These are phyloP conservation scores for Drosophila simulans DNA, from an alignment of 1,140 invertebrate genomes.

Conservation along the genomic window DNA sequence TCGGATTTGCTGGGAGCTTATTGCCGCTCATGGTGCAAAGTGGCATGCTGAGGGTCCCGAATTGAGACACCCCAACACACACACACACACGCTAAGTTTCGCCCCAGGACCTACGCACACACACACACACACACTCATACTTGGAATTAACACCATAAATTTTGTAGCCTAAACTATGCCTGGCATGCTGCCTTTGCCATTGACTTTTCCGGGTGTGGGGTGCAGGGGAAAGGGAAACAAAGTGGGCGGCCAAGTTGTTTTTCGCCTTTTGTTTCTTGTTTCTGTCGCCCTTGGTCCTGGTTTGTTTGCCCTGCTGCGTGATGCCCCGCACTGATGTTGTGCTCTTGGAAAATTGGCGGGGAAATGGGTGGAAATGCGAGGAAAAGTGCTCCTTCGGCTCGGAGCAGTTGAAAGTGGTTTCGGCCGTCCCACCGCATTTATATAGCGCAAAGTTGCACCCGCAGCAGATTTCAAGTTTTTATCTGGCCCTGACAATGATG, in stretches of 20 bases:
- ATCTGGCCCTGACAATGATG: conserved; percentile 61
- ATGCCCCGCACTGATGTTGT: conserved; percentile 34
- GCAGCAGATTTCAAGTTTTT: conserved; percentile 76
- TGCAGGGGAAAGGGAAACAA: conserved; percentile 6
- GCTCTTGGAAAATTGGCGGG: conserved; percentile 9
- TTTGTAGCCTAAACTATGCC: conserved; percentile 72
- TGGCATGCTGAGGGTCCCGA: conserved; percentile 46
- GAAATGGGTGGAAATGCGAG: conserved; percentile 5
- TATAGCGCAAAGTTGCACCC: conserved; percentile 71
- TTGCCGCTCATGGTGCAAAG: conserved; percentile 59
- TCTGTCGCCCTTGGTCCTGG: conserved; percentile 21
- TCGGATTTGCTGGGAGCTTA: conserved; percentile 43
- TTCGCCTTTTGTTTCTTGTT: conserved; percentile 23
- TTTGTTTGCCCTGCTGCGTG: conserved; percentile 32
- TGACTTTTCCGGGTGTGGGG: conserved; percentile 6
- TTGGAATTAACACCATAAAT: conserved; percentile 81
- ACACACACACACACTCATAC: conserved; percentile 23
- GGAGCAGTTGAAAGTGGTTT: conserved; percentile 59
- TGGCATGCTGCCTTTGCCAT: conserved; percentile 49
- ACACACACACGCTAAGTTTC: conserved; percentile 14
- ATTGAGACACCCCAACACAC: conserved; percentile 54
- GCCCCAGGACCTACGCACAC: conserved; percentile 9
- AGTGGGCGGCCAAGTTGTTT: conserved; percentile 28
- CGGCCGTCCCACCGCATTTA: conserved; percentile 52
- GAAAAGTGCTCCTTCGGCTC: conserved; percentile 62